Base-by-base conservation (phyloP, 2,888 invertebrate species). In the Oligia latruncula region DNA sequence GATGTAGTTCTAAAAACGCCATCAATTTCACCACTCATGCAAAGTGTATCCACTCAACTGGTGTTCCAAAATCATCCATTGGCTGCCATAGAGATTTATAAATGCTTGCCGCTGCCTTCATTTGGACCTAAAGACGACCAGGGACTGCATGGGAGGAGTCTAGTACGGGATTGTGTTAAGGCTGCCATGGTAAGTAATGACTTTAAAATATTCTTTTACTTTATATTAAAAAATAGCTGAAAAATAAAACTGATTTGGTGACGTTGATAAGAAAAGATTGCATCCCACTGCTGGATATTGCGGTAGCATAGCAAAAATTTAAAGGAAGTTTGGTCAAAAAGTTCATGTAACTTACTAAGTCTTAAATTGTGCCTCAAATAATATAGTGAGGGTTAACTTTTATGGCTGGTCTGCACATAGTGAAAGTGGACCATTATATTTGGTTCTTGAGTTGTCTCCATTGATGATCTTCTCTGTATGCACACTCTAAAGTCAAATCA, bases 151-250 rank as follows among this genome's bases (percentile, higher is more conserved):
- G 97, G 97, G 0, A 92, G 96, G 17, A 96, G 97, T 78, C 92
- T 98, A 49, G 94, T 98, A 4, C 95, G 97, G 68, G 97, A 98
- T 89, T 97, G 98, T 91, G 96, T 98, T 20, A 97, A 97, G 73
- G 96, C 97, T 72, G 93, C 96, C 20, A 92, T 94, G 89, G 97
- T 97, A 93, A 94, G 95, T 17, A 17, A 35, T 64, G 9, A 4
- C 2, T 1, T 35, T 64, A 35, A 35, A 64, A 35, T 64, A 11
- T 23, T n/a, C 0, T 58, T 11, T 58, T 11, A 23, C 23, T 58
- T 58, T 58, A n/a, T 58, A 23, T 8, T 3, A 29, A 15, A 17
- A 17, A 64, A 64, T 35, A 17, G 2, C 1, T 35, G 15, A 29
- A 15, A 60, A 60, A n/a, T 11, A 60, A n/a, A 58, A 55, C 9